Evolutionary conservation across 1,140 invertebrate species (phyloP).

Genomic region (Popillia japonica): DNA sequence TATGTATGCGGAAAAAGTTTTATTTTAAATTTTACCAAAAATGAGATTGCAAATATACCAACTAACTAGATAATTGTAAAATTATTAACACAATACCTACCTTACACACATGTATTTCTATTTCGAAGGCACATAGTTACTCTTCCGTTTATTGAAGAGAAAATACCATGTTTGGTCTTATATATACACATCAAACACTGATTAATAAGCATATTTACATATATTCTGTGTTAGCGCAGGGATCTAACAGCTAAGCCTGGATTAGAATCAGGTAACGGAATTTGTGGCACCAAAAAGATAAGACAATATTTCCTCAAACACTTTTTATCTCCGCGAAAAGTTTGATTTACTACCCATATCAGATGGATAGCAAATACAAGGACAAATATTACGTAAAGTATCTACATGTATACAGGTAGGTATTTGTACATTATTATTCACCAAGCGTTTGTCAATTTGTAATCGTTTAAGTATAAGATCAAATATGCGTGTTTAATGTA

Average conservation of each 20-base stretch:
- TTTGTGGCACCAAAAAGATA: slow-evolving; percentile 7
- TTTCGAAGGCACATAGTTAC: no score
- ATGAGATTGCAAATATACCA: no score
- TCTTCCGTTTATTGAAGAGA: neutral
- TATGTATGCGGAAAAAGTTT: no score
- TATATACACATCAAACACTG: neutral
- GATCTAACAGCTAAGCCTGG: neutral
- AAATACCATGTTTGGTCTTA: neutral
- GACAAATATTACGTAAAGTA: neutral
- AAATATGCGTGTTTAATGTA: neutral
- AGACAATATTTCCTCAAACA: neutral
- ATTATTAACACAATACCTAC: no score
- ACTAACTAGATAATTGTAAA: no score
- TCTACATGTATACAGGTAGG: neutral
- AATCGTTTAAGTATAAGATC: neutral
- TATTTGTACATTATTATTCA: neutral
- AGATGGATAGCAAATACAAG: neutral
- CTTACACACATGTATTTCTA: no score
- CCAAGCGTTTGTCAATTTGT: neutral
- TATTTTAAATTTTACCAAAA: no score
- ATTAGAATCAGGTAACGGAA: neutral
- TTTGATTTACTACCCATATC: neutral
- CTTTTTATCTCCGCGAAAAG: neutral
- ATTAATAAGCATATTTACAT: neutral
- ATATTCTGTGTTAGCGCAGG: neutral